Percentiles rank a stretch among this genome's conserved stretches.
These are phyloP conservation scores for Drosophila algonquin DNA, from an alignment of 2,888 invertebrate genomes.

Conservation along the genomic window DNA sequence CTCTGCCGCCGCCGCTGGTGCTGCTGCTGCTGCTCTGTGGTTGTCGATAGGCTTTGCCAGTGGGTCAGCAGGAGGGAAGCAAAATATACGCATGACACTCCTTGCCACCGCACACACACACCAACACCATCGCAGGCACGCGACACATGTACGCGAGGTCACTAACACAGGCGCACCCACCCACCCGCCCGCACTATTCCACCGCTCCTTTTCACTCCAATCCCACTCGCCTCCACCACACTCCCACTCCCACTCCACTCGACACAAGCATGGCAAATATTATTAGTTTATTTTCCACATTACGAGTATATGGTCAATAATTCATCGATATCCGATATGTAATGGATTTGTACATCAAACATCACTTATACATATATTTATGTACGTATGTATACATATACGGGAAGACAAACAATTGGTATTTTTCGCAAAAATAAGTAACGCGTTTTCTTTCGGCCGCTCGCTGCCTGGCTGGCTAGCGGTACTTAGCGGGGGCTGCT, in stretches of 20 bases:
- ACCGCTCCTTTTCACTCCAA: conserved; percentile 4
- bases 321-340: conserved; percentile 46
- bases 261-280: conserved; percentile 44
- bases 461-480: conserved; percentile 30
- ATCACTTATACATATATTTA: conserved; percentile 17
- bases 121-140: conserved; percentile 53
- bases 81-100: conserved; percentile 78
- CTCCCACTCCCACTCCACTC: neutral
- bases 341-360: conserved; percentile 43
- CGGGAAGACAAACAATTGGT: conserved; percentile 16
- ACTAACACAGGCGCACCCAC: conserved; percentile 60
- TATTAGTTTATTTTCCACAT: conserved; percentile 73
- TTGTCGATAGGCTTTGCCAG: conserved; percentile 32
- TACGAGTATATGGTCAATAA: conserved; percentile 36
- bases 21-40: conserved; percentile 32
- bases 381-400: conserved; percentile 24
- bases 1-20: conserved; percentile 37
- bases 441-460: conserved; percentile 30
- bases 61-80: conserved; percentile 33
- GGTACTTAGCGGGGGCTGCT: conserved; percentile 14
- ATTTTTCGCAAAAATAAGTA: conserved; percentile 25
- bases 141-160: conserved; percentile 75
- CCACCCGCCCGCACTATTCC: conserved; percentile 25
- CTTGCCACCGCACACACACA: conserved; percentile 69
- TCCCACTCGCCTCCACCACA: conserved; percentile 13